phyloP scores from a whole-genome alignment of 2,888 invertebrate genomes.

The Fragum whitleyi region DNA sequence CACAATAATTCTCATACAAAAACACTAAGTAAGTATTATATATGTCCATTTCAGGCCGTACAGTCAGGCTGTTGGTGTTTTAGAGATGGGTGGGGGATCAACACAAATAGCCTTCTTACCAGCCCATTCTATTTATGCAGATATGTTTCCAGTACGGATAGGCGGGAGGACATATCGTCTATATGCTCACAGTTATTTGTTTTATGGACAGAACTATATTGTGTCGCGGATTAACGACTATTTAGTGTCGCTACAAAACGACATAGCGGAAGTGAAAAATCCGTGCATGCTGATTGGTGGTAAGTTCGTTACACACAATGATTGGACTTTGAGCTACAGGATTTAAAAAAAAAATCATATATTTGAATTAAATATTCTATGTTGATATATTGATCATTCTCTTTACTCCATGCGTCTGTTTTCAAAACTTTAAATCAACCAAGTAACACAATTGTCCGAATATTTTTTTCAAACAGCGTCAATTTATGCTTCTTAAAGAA shows the following conservation, averaged over 20 bases:
- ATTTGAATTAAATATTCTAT: background rate
- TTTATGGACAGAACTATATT: slow-evolving; percentile 80
- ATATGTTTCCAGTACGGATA: slow-evolving; percentile 81
- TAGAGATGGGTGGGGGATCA: slow-evolving; percentile 87
- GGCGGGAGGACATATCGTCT: slow-evolving; percentile 79
- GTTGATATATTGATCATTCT: too few species aligned
- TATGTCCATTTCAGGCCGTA: slow-evolving; percentile 50
- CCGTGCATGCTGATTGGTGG: slow-evolving; percentile 81
- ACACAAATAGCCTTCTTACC: slow-evolving; percentile 86
- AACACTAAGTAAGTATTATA: too few species aligned
- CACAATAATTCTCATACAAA: too few species aligned
- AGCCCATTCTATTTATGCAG: slow-evolving; percentile 77
- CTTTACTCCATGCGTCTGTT: too few species aligned
- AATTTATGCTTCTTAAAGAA: too few species aligned
- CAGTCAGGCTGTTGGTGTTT: slow-evolving; percentile 85
- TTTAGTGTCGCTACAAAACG: slow-evolving; percentile 23
- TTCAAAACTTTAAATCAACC: too few species aligned
- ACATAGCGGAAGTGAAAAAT: slow-evolving; percentile 59
- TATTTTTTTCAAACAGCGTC: too few species aligned
- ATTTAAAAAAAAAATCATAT: background rate
- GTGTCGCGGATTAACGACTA: slow-evolving; percentile 69
- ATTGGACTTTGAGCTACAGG: too few species aligned
- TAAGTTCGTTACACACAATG: too few species aligned
- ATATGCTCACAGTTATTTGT: slow-evolving; percentile 83
- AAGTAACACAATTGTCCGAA: too few species aligned